Evolutionary conservation across 2,888 invertebrate genomes (phyloP).

Genomic region (Lithophane leautieri): DNA sequence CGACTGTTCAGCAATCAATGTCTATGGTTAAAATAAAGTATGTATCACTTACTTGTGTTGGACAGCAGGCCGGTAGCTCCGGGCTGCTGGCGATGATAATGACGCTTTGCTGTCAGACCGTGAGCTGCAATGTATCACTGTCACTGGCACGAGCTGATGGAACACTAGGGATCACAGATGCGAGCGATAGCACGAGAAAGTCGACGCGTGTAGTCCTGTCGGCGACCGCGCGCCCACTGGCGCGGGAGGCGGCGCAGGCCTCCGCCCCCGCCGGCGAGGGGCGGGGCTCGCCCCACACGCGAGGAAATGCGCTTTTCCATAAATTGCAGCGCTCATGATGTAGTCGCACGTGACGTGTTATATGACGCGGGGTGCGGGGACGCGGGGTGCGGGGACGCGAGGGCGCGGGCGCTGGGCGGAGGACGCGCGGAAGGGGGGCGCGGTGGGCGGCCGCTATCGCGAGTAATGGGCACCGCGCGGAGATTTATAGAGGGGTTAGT

Average conservation of each 20-base stretch:
- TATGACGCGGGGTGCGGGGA: constrained; percentile 55
- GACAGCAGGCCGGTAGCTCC: constrained; percentile 25
- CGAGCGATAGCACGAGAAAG: constrained; percentile 62
- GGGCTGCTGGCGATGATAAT: not conserved
- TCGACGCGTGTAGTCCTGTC: constrained; percentile 71
- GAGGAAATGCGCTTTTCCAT: constrained; percentile 76
- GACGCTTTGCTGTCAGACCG: not conserved
- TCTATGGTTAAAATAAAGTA: not conserved
- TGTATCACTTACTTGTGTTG: constrained; percentile 42
- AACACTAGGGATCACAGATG: constrained; percentile 65
- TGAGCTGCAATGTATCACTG: constrained; percentile 59
- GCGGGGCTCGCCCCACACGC: constrained; percentile 52
- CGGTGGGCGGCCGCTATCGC: constrained; percentile 70
- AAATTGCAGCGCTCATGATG: constrained; percentile 68
- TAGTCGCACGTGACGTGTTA: constrained; percentile 56
- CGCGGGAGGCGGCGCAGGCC: constrained; percentile 65
- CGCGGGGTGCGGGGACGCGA: constrained; percentile 58
- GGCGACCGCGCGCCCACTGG: constrained; percentile 79
- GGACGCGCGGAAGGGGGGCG: constrained; percentile 62
- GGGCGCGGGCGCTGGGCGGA: constrained; percentile 48
- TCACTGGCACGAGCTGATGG: constrained; percentile 61
- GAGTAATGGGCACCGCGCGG: constrained; percentile 73
- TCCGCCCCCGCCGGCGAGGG: constrained; percentile 52
- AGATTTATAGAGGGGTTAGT: constrained; percentile 82
- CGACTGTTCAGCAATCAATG: not conserved